Percentiles rank a stretch among this genome's conserved stretches.
Conservation (phyloP, 2,113 vertebrate species). For the Lepus europaeus region DNA sequence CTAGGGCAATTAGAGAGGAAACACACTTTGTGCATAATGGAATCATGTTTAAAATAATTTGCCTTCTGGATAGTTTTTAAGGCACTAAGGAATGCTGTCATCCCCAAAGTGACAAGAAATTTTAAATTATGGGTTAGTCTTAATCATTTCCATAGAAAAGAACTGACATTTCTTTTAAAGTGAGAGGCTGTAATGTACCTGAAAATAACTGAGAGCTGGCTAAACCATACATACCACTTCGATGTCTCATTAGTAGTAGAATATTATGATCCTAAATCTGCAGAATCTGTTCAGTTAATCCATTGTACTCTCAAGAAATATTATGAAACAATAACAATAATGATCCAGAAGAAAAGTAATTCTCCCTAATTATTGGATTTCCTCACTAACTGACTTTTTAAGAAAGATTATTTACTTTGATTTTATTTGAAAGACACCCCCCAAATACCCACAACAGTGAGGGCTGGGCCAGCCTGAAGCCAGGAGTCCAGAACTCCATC, state of each 20-base stretch:
- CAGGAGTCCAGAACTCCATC: too few species aligned
- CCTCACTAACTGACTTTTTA: slow-evolving; percentile 13
- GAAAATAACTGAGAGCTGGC: slow-evolving; percentile 50
- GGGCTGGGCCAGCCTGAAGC: too few species aligned
- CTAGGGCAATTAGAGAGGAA: slow-evolving; percentile 52
- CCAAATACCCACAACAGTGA: too few species aligned
- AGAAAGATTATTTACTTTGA: too few species aligned
- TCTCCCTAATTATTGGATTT: slow-evolving; percentile 9
- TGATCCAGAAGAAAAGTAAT: slow-evolving; percentile 31
- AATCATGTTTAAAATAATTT: slow-evolving; percentile 47
- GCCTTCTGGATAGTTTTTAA: slow-evolving; percentile 58
- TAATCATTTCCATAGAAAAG: slow-evolving; percentile 57
- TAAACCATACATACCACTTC: slow-evolving; percentile 20
- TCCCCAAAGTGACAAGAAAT: slow-evolving; percentile 50
- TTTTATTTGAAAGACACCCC: too few species aligned
- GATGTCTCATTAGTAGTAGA: background rate
- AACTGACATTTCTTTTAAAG: slow-evolving; percentile 60
- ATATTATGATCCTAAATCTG: slow-evolving; percentile 38
- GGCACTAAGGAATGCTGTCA: slow-evolving; percentile 58
- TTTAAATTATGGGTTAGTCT: slow-evolving; percentile 63
- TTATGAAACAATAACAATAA: slow-evolving; percentile 48
- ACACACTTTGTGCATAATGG: slow-evolving; percentile 34
- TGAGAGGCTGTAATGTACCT: background rate
- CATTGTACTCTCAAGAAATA: slow-evolving; percentile 28
- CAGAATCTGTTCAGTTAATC: slow-evolving; percentile 23